phyloP scores from a whole-genome alignment of 2,113 vertebrate species.

The Percina caprodes region DNA sequence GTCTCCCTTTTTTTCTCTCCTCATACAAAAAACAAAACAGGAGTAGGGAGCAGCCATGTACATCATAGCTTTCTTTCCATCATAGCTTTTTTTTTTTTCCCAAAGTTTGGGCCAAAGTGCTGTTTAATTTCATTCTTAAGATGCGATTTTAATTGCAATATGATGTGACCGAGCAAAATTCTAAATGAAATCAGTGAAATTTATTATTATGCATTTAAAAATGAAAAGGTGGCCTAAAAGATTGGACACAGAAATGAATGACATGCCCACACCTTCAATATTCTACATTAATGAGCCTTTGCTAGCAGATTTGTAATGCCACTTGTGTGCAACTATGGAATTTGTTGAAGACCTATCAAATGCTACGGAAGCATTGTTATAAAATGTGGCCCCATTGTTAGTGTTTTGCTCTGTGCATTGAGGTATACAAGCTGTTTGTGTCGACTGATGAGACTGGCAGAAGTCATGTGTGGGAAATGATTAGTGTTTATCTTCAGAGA shows the following conservation, averaged over 20 bases:
- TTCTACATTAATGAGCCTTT: neutral
- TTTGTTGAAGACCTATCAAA: neutral
- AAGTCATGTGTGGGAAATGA: neutral
- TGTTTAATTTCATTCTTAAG: constrained; percentile 3
- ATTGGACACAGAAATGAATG: neutral
- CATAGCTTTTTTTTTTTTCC: neutral
- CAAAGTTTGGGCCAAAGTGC: neutral
- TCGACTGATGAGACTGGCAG: neutral
- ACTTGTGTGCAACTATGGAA: neutral
- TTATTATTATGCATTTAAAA: neutral
- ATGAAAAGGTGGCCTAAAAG: neutral
- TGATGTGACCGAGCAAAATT: neutral
- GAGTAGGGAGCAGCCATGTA: neutral
- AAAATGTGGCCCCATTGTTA: neutral
- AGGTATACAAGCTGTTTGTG: constrained; percentile 27
- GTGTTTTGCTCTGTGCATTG: neutral
- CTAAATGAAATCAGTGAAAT: neutral
- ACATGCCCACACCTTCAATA: neutral
- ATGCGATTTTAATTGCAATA: constrained; percentile 7
- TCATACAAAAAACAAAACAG: neutral
- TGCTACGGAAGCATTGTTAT: neutral
- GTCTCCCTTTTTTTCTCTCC: neutral
- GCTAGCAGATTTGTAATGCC: neutral
- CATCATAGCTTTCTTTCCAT: neutral
- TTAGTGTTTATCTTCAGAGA: constrained; percentile 1